Evolutionary conservation across 2,113 vertebrate genomes (phyloP).

Genomic region (Hystrix cristata): DNA sequence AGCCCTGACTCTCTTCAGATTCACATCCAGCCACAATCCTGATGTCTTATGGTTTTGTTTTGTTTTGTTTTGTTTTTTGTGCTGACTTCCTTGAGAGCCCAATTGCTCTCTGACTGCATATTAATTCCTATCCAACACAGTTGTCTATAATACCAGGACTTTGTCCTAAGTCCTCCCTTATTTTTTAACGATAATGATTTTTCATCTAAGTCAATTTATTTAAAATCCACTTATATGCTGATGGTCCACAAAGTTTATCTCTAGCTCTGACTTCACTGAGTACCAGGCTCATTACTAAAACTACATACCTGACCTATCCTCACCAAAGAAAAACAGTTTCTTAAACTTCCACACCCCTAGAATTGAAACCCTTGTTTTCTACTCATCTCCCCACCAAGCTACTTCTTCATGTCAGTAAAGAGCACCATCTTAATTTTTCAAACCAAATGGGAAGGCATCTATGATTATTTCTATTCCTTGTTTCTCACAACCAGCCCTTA

Average conservation of each 20-base stretch:
- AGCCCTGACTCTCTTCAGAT: neutral
- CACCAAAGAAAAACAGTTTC: neutral
- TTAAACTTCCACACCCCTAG: neutral
- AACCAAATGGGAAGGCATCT: neutral
- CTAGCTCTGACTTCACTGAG: neutral
- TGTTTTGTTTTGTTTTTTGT: neutral
- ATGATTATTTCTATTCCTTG: neutral
- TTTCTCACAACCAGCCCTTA: neutral
- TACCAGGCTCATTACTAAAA: neutral
- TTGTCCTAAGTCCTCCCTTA: neutral
- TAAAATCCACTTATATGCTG: neutral
- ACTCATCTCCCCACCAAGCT: neutral
- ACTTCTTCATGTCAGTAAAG: neutral
- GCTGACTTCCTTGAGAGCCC: neutral
- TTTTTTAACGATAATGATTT: neutral
- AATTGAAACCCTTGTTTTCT: neutral
- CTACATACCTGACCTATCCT: neutral
- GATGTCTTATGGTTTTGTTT: neutral
- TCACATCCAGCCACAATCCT: neutral
- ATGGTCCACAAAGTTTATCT: neutral
- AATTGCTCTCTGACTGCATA: neutral
- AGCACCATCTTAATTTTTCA: neutral
- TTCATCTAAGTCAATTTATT: neutral
- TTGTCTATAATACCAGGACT: neutral
- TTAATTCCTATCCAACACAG: neutral